These are phyloP conservation scores for Drosophila pseudotalamancana DNA, from an alignment of 2,888 invertebrate genomes.

Conservation along the genomic window DNA sequence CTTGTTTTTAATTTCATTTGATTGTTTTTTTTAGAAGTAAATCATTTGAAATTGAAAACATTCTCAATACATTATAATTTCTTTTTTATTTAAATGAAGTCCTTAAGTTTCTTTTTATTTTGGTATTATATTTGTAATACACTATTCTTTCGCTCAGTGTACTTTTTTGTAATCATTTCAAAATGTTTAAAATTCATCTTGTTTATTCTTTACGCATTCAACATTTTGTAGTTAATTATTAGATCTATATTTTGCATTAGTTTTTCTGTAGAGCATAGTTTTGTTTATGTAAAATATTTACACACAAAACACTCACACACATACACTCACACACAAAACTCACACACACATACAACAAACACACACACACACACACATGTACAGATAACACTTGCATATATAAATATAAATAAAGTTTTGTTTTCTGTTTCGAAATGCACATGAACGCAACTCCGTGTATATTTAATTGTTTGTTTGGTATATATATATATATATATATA, in stretches of 20 bases:
- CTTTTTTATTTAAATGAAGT: no score
- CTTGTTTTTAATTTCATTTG: not conserved
- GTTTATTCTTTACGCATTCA: slow-evolving; percentile 28
- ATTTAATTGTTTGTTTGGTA: not conserved
- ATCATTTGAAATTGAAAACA: no score
- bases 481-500: not conserved
- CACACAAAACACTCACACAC: slow-evolving; percentile 30
- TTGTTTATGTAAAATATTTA: slow-evolving; percentile 57
- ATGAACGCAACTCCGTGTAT: slow-evolving; percentile 29
- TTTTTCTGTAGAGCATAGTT: slow-evolving; percentile 40
- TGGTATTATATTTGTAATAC: slow-evolving; percentile 35
- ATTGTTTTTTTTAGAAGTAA: not conserved
- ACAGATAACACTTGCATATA: slow-evolving; percentile 25
- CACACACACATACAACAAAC: not conserved
- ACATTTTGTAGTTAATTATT: slow-evolving; percentile 52
- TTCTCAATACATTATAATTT: no score
- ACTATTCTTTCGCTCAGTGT: slow-evolving; percentile 33
- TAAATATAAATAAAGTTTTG: slow-evolving; percentile 79
- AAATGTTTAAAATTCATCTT: slow-evolving; percentile 33
- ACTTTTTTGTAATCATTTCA: slow-evolving; percentile 50
- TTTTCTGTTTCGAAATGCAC: slow-evolving; percentile 79
- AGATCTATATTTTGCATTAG: slow-evolving; percentile 21
- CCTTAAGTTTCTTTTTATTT: slow-evolving; percentile 23
- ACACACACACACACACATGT: slow-evolving; percentile 25
- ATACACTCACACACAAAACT: slow-evolving; percentile 17